phyloP scores from a whole-genome alignment of 2,888 invertebrate species.

The Amorpha juglandis region DNA sequence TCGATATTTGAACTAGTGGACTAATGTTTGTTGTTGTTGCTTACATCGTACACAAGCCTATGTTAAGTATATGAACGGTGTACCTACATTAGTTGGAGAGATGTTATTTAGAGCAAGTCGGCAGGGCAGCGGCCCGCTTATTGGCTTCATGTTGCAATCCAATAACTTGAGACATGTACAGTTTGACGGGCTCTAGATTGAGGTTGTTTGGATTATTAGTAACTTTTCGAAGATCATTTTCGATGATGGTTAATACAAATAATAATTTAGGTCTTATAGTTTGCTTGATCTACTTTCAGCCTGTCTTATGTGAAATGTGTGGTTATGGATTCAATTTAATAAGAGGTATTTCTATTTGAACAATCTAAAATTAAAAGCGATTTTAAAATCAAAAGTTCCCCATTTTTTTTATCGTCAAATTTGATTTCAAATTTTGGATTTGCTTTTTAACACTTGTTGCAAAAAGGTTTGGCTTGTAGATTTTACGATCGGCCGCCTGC shows the following conservation, averaged over 20 bases:
- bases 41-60: conserved; percentile 20
- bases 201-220: background rate
- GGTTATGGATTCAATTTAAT: too few species aligned
- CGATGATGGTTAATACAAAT: background rate
- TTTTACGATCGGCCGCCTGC: too few species aligned
- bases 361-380: too few species aligned
- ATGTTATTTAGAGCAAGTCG: conserved; percentile 24
- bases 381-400: too few species aligned
- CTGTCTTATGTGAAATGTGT: too few species aligned
- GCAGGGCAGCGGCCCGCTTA: background rate
- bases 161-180: background rate
- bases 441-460: too few species aligned
- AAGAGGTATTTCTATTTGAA: too few species aligned
- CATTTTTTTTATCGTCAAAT: too few species aligned
- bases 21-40: conserved; percentile 38
- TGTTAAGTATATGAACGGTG: conserved; percentile 25
- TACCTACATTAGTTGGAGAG: conserved; percentile 25
- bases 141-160: conserved; percentile 6
- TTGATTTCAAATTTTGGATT: too few species aligned
- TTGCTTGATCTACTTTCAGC: too few species aligned
- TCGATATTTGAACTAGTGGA: conserved; percentile 37
- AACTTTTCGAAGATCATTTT: background rate
- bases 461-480: too few species aligned
- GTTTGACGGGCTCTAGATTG: background rate
- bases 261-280: too few species aligned